Evolutionary conservation across 1,140 invertebrate species (phyloP), one percentile per base, ranked within the genome.

Genomic region (Trachymyrmex cornetzi): DNA sequence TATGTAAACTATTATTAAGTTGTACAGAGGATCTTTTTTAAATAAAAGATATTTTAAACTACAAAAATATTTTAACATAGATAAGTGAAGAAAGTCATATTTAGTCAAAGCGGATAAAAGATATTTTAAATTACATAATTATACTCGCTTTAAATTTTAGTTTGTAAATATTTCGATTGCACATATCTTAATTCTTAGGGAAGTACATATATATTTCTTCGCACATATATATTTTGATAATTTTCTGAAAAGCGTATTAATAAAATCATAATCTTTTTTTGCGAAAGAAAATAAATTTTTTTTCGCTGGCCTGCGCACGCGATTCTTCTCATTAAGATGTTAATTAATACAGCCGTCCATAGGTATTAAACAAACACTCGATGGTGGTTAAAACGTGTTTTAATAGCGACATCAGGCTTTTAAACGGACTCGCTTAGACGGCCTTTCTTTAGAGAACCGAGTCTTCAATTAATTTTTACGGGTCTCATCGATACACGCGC

Each of bases 391-490:
- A 86, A 48, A 89, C 63, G n/a, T 50, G 63, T 75, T 75, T 89
- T 88, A 89, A 89, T 88, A 74, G 66, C 24, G n/a, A 48, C n/a
- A 53, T 12, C 64, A 34, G 6, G n/a, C 24, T 50, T 57, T 66
- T 81, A 87, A 59, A 12, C 38, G 22, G 22, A 55, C 24, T 16
- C 53, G 61, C 67, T 69, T 61, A 72, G 50, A 16, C 63, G 9
- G 16, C 14, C 44, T 38, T 57, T n/a, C 27, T n/a, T n/a, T 12
- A 44, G n/a, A 27, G 9, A 82, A 71, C 44, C 27, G 48, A 77
- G 57, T 44, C 55, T 88, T 90, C 64, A 86, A 86, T 90, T 82
- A 87, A 87, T 89, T 88, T 55, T 90, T 75, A 55, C 57, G 27
- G 61, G 66, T 89, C 16, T 48, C 67, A 66, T 84, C 57, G 16